These are phyloP conservation scores for Cyclura pinguis DNA, from an alignment of 2,797 vertebrate genomes.

Conservation along the genomic window DNA sequence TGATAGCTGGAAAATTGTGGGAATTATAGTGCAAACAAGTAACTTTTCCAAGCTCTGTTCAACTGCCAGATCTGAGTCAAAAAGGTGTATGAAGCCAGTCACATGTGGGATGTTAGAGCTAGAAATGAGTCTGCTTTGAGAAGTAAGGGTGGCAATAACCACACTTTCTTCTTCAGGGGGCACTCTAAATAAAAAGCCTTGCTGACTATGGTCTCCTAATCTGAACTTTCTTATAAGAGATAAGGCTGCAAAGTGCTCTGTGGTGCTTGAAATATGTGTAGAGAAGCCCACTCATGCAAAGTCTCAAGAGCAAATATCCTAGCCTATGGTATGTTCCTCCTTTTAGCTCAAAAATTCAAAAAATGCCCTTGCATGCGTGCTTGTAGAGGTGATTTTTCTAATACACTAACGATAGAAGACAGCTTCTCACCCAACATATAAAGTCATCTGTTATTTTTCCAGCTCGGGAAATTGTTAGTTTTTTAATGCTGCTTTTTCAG, in stretches of 20 bases:
- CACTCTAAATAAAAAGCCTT: not conserved
- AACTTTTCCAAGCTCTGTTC: too few relatives aligned
- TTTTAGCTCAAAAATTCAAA: conserved; percentile 35
- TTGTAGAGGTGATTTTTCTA: conserved; percentile 37
- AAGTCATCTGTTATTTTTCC: conserved; percentile 52
- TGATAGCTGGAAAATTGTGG: too few relatives aligned
- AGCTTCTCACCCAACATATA: conserved; percentile 50
- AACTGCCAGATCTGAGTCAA: not conserved
- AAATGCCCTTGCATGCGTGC: conserved; percentile 21
- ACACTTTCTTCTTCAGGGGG: not conserved
- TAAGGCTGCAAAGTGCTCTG: too few relatives aligned
- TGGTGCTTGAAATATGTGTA: not conserved
- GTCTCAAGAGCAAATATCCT: not conserved
- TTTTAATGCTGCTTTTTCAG: conserved; percentile 54
- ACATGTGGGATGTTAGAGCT: not conserved
- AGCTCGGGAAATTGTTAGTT: conserved; percentile 46
- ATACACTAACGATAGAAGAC: conserved; percentile 42
- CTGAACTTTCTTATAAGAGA: not conserved
- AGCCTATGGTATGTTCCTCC: conserved; percentile 11
- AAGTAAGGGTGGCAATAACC: not conserved
- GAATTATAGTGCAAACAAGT: too few relatives aligned
- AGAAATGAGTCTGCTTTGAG: not conserved
- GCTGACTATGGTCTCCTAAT: not conserved
- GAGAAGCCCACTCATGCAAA: not conserved
- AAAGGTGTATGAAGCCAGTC: not conserved